Percentiles rank a stretch among this genome's conserved stretches.
Conservation (phyloP, 2,113 vertebrate species). For the Cariama cristata region DNA sequence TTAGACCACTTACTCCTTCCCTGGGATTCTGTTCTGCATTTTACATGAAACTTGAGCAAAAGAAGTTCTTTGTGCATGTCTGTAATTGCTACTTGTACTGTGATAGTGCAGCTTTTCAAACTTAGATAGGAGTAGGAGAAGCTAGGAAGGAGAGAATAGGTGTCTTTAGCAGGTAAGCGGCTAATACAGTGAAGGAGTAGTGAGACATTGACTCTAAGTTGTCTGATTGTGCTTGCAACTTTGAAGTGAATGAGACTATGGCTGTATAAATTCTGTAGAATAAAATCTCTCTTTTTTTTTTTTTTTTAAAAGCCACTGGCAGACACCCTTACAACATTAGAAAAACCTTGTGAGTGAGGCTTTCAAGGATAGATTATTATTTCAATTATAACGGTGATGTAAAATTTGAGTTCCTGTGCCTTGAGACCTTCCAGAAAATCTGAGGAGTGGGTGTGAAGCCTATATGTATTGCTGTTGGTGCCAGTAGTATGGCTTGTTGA, state of each 20-base stretch:
- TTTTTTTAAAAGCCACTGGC: not conserved
- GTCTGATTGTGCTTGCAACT: not conserved
- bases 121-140: not conserved
- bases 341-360: not conserved
- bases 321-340: not conserved
- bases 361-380: not conserved
- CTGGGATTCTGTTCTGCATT: not conserved
- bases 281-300: not conserved
- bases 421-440: not conserved
- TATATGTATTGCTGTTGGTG: not conserved
- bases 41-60: not conserved
- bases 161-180: rapidly evolving
- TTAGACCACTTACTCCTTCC: not conserved
- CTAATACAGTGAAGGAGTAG: not conserved
- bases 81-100: not conserved
- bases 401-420: not conserved
- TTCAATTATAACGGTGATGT: not conserved
- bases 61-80: not conserved
- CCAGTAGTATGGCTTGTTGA: not conserved
- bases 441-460: not conserved
- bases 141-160: not conserved
- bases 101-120: not conserved
- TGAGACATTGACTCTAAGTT: not conserved
- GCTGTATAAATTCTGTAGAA: not conserved
- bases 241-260: not conserved